These are phyloP conservation scores for Gopherus evgoodei DNA, from an alignment of 2,113 vertebrate species.

Conservation along the genomic window DNA sequence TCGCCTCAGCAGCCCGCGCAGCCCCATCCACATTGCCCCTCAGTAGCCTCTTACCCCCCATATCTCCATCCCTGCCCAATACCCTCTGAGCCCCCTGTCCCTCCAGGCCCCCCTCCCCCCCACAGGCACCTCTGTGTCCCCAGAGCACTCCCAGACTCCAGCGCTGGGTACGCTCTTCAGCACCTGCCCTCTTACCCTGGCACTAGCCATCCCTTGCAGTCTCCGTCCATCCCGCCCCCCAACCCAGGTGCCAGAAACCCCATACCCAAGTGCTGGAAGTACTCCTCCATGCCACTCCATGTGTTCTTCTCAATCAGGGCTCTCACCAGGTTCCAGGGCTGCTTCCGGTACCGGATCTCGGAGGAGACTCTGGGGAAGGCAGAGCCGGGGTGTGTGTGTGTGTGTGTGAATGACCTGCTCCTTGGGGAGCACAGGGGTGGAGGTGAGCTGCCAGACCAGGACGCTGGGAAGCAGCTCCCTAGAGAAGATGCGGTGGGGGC, in stretches of 20 bases:
- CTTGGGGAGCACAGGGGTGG: neutral
- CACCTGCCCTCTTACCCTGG: accelerated
- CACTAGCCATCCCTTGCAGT: too few relatives aligned
- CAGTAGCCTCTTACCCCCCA: too few relatives aligned
- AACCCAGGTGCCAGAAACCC: accelerated
- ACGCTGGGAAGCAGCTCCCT: neutral
- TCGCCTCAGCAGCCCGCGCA: too few relatives aligned
- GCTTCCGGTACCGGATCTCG: conserved; percentile 93
- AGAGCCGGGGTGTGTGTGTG: neutral
- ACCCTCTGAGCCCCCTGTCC: too few relatives aligned
- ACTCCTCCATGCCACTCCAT: conserved; percentile 92
- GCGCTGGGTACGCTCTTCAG: neutral
- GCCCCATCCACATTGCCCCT: too few relatives aligned
- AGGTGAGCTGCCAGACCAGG: neutral
- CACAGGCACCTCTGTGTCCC: too few relatives aligned
- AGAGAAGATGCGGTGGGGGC: neutral
- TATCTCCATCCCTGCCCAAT: too few relatives aligned
- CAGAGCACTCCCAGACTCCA: neutral
- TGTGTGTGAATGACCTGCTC: neutral
- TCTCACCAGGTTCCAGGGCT: conserved; percentile 93
- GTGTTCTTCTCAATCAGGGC: conserved; percentile 92
- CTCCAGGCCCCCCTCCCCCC: too few relatives aligned
- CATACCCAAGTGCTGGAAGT: conserved; percentile 90
- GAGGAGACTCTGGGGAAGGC: conserved; percentile 85
- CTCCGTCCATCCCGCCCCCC: too few relatives aligned